A percentile compares a stretch with the other conserved stretches of the same genome.
These are phyloP conservation scores for Leucophenga maculata DNA, from an alignment of 2,888 invertebrate species.

Conservation along the genomic window DNA sequence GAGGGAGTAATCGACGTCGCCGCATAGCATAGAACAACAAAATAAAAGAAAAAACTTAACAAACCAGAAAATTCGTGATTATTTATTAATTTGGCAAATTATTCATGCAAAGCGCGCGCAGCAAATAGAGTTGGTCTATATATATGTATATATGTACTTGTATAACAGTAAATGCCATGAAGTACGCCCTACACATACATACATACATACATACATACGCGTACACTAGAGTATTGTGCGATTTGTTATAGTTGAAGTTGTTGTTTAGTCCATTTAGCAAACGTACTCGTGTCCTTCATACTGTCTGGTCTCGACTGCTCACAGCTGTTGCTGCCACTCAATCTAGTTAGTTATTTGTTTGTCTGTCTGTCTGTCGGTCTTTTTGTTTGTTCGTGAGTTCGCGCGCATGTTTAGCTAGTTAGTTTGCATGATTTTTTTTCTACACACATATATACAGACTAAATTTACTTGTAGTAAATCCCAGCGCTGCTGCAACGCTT, in stretches of 20 bases:
- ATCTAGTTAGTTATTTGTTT: constrained; percentile 3
- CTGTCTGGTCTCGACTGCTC: background rate
- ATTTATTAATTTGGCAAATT: constrained; percentile 61
- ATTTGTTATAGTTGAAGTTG: background rate
- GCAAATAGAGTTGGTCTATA: constrained; percentile 13
- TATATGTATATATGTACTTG: background rate
- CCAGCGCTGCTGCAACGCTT: background rate
- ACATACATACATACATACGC: too few species aligned
- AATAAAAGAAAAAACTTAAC: constrained; percentile 49
- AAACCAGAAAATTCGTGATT: constrained; percentile 61
- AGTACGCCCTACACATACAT: too few species aligned
- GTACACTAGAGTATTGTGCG: background rate
- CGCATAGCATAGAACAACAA: background rate
- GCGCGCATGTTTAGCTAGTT: background rate
- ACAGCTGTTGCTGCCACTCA: constrained; percentile 3
- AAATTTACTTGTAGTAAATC: background rate
- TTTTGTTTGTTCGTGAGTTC: constrained; percentile 4
- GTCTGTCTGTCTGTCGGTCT: too few species aligned
- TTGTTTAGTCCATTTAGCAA: constrained; percentile 28
- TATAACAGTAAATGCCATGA: background rate
- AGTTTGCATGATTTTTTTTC: constrained; percentile 8
- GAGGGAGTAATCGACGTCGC: background rate
- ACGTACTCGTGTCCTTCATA: background rate
- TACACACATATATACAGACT: background rate
- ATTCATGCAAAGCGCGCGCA: constrained; percentile 53